A percentile compares a stretch with the other conserved stretches of the same genome.
phyloP scores from a whole-genome alignment of 1,140 invertebrate genomes.

The Pentalonia nigronervosa region DNA sequence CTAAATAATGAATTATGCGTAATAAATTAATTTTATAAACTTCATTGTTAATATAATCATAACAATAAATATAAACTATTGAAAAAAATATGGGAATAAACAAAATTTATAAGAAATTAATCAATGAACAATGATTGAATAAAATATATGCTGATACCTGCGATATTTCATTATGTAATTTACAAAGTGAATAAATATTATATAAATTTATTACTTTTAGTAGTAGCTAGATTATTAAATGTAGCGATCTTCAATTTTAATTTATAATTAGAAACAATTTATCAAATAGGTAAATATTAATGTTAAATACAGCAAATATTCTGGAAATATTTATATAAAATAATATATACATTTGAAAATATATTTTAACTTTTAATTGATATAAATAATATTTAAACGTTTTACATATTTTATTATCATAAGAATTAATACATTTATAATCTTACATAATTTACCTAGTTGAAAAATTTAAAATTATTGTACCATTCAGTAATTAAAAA shows the following conservation, averaged over 20 bases:
- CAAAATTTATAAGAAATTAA: not conserved
- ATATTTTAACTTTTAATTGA: too few relatives aligned
- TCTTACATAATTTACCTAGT: not conserved
- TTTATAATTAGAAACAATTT: slow-evolving; percentile 5
- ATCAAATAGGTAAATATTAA: not conserved
- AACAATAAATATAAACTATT: not conserved
- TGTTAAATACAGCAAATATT: not conserved
- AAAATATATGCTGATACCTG: not conserved
- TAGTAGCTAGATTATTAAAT: not conserved
- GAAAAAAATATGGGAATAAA: not conserved
- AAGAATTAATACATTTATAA: not conserved
- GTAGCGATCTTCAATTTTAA: not conserved
- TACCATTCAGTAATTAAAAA: not conserved
- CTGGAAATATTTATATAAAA: not conserved
- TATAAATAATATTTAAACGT: not conserved
- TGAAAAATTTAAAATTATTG: not conserved
- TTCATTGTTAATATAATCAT: not conserved
- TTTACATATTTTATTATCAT: not conserved
- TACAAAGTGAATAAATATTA: not conserved
- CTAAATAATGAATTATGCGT: not conserved
- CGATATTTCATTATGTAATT: not conserved
- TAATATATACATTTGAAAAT: not conserved
- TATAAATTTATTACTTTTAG: not conserved
- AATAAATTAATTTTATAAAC: not conserved
- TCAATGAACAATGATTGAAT: not conserved